phyloP scores from a whole-genome alignment of 2,888 invertebrate genomes.

The Lasioglossum pauxillum region DNA sequence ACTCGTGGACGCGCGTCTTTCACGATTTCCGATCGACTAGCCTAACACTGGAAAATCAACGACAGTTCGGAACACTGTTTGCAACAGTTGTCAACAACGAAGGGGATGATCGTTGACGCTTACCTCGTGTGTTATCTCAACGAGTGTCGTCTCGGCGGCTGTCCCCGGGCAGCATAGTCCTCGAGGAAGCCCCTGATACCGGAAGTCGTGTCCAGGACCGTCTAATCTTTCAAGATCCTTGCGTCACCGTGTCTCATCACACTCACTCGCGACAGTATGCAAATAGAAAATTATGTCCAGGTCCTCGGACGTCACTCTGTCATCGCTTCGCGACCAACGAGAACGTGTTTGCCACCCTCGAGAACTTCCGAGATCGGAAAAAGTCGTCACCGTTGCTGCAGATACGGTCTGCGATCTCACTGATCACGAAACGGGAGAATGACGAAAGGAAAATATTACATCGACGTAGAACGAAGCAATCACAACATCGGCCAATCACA shows the following conservation, averaged over 20 bases:
- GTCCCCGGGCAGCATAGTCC: constrained; percentile 63
- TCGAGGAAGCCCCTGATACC: constrained; percentile 13
- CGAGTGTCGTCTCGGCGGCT: constrained; percentile 56
- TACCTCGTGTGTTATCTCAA: constrained; percentile 62
- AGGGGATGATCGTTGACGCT: constrained; percentile 24
- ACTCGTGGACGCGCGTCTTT: too few relatives aligned
- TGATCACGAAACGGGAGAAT: neutral
- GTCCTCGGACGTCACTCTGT: constrained; percentile 39
- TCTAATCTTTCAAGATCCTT: neutral
- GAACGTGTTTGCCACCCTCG: neutral
- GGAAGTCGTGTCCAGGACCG: neutral
- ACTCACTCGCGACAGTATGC: constrained; percentile 5
- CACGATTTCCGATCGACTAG: neutral
- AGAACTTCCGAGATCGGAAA: neutral
- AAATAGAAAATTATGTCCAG: neutral
- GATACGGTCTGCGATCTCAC: neutral
- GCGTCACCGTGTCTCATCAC: constrained; percentile 37
- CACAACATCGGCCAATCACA: constrained; percentile 5
- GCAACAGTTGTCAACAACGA: neutral
- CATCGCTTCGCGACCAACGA: neutral
- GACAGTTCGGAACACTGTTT: neutral
- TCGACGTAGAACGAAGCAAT: constrained; percentile 1
- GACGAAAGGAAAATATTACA: neutral
- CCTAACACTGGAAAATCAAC: neutral
- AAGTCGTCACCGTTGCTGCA: neutral